Conservation (phyloP, 2,888 invertebrate species). For the Anticlea derivata region DNA sequence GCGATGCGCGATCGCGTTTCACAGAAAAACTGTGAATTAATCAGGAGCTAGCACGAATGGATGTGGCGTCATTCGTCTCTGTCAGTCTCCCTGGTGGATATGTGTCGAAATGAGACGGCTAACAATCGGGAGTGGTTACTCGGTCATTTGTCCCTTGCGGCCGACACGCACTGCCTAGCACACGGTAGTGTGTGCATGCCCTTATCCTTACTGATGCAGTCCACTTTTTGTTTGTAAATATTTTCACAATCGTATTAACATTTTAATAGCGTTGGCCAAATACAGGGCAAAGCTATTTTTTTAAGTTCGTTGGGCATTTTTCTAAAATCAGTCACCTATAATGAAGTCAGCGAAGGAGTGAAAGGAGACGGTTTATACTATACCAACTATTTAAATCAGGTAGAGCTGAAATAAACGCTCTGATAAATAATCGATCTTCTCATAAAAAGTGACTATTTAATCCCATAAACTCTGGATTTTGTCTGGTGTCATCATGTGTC, state of each 20-base stretch:
- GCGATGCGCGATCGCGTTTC: constrained; percentile 65
- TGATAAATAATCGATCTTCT: too few species aligned
- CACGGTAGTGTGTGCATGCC: constrained; percentile 50
- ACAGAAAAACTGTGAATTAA: constrained; percentile 80
- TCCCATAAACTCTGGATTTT: too few species aligned
- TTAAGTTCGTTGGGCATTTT: not conserved
- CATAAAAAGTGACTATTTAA: too few species aligned
- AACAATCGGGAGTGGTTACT: constrained; percentile 71
- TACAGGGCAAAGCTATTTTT: constrained; percentile 4
- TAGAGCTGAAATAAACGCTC: too few species aligned
- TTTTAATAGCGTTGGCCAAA: constrained; percentile 14
- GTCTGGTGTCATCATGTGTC: too few species aligned
- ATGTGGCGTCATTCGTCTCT: constrained; percentile 66
- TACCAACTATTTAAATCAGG: too few species aligned
- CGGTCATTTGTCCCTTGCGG: constrained; percentile 72
- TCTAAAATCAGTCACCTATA: not conserved
- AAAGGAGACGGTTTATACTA: too few species aligned
- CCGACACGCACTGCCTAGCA: constrained; percentile 62
- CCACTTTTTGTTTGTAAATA: constrained; percentile 31
- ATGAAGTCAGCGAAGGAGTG: too few species aligned
- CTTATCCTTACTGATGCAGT: constrained; percentile 47
- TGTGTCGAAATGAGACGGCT: constrained; percentile 59
- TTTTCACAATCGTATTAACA: constrained; percentile 20
- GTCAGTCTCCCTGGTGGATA: constrained; percentile 55
- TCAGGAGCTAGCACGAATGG: constrained; percentile 70